Base-by-base conservation (phyloP, 2,113 vertebrate species). In the Motacilla alba region DNA sequence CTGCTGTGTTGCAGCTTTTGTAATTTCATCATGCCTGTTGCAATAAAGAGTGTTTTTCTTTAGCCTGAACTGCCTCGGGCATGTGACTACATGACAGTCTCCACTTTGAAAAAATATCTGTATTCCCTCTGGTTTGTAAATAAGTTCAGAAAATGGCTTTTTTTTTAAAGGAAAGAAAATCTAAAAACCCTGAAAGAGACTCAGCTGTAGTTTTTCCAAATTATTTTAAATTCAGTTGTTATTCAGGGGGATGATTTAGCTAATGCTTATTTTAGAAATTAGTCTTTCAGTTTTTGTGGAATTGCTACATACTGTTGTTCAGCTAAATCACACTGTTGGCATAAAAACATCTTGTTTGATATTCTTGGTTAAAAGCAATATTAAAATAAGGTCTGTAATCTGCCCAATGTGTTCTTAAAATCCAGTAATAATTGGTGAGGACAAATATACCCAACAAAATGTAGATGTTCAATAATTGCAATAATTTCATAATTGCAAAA, bases 1-100 rank as follows among this genome's bases (percentile, higher is more conserved):
- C 50, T 95, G 91, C 94, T 91, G 82, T 37, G 66, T 67, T 80
- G 82, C 72, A 90, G 75, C 55, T 95, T 88, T 67, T 41, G 50
- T 67, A 44, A n/a, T 50, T 95, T 87, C 78, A 26, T 79, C 22
- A 13, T 63, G 64, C 41, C 24, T 74, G 1, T 77, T 96, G 41
- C 30, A 87, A 63, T 70, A 53, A 70, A 50, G 31, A 59, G 15
- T 53, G 90, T 66, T 90, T 91, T 87, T 79, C 66, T 85, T 72
- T 26, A 91, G 63, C 27, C 39, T 80, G 39, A 63, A 2, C 82
- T 88, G 46, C 27, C 1, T 1, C 16, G 46, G 53, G 13, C 83
- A 49, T 78, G 44, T 75, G 83, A 89, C 66, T 52, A 9, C 17
- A 33, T 75, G 69, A 59, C 55, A 64, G 2, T 81, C 59, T 74